Percentiles rank a stretch among this genome's conserved stretches.
These are phyloP conservation scores for Aegotheles bennettii DNA, from an alignment of 2,113 vertebrate genomes.

Conservation along the genomic window DNA sequence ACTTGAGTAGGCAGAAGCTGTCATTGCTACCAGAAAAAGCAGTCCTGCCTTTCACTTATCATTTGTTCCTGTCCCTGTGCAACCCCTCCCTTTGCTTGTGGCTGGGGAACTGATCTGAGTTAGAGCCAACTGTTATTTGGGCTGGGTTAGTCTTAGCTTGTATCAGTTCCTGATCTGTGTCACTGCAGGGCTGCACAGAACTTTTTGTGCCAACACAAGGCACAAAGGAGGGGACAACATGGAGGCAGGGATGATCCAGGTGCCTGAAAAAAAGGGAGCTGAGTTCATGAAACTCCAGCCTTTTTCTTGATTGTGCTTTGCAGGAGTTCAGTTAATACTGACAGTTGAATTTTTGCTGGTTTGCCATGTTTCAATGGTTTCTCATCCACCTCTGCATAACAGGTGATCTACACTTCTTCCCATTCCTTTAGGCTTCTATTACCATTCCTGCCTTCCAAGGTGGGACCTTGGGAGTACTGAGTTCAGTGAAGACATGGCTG, in stretches of 20 bases:
- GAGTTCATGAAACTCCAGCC: background rate
- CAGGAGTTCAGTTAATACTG: background rate
- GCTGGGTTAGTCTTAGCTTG: background rate
- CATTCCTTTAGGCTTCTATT: background rate
- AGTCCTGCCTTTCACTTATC: conserved; percentile 10
- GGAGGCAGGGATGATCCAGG: background rate
- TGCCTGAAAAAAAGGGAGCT: background rate
- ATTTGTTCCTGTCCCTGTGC: background rate
- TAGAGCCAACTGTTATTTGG: background rate
- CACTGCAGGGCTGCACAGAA: background rate
- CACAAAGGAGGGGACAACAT: rapidly evolving
- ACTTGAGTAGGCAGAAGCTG: background rate
- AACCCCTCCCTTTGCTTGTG: conserved; percentile 19
- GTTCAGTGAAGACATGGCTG: background rate
- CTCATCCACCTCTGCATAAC: background rate
- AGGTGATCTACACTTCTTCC: background rate
- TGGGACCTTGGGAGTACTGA: rapidly evolving
- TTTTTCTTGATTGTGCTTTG: background rate
- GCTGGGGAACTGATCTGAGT: background rate
- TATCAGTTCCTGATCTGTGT: background rate
- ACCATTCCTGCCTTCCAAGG: background rate
- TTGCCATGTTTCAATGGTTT: background rate
- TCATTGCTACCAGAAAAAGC: background rate
- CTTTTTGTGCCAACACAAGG: background rate
- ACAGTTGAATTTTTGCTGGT: background rate